phyloP scores from a whole-genome alignment of 1,140 invertebrate genomes.

The Caenorhabditis remanei region DNA sequence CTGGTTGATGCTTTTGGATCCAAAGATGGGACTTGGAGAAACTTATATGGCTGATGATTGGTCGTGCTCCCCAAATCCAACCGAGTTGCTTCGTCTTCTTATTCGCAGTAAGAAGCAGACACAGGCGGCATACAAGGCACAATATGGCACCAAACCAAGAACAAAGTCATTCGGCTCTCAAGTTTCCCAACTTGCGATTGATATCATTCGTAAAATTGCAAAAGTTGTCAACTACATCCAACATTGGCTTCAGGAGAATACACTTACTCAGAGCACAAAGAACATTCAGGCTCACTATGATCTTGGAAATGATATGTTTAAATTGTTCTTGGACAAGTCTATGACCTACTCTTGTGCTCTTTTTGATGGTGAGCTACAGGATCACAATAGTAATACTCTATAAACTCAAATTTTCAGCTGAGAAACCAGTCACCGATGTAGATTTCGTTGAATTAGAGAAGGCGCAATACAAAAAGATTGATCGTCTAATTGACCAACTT shows the following conservation, averaged over 20 bases:
- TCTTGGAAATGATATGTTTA: slow-evolving; percentile 72
- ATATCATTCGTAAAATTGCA: slow-evolving; percentile 52
- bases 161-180: slow-evolving; percentile 19
- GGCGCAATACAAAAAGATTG: slow-evolving; percentile 76
- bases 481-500: slow-evolving; percentile 71
- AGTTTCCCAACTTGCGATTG: neutral
- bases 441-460: slow-evolving; percentile 61
- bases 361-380: slow-evolving; percentile 62
- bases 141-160: slow-evolving; percentile 7
- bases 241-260: slow-evolving; percentile 65
- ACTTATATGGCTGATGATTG: slow-evolving; percentile 71
- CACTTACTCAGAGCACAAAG: slow-evolving; percentile 49
- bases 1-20: slow-evolving; percentile 63
- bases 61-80: slow-evolving; percentile 66
- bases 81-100: slow-evolving; percentile 67
- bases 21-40: slow-evolving; percentile 69
- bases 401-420: neutral
- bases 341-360: slow-evolving; percentile 73
- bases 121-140: slow-evolving; percentile 19
- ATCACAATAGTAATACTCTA: no score
- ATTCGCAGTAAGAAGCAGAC: slow-evolving; percentile 64
- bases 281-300: slow-evolving; percentile 71
- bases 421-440: slow-evolving; percentile 32
- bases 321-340: slow-evolving; percentile 69
- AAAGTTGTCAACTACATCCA: slow-evolving; percentile 67